Conservation (phyloP, 2,113 vertebrate genomes). For the Nothocercus nigrocapillus region DNA sequence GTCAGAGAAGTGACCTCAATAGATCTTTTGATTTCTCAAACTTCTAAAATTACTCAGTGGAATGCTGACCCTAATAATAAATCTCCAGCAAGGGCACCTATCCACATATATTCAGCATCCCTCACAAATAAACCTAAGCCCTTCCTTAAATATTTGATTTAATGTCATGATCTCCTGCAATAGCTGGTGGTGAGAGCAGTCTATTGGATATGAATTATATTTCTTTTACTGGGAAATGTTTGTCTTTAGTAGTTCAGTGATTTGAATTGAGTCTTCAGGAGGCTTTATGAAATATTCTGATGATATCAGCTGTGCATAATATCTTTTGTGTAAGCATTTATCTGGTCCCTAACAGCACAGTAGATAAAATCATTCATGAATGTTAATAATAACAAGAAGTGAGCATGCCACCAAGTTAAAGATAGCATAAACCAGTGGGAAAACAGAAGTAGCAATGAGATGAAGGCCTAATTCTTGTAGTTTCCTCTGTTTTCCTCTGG, state of each 20-base stretch:
- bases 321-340: constrained; percentile 15
- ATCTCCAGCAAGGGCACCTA: constrained; percentile 17
- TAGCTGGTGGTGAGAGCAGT: not conserved
- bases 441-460: not conserved
- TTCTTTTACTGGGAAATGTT: not conserved
- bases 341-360: constrained; percentile 8
- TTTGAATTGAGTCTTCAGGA: not conserved
- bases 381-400: constrained; percentile 23
- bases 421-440: not conserved
- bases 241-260: not conserved
- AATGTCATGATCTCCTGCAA: constrained; percentile 43
- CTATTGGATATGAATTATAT: not conserved
- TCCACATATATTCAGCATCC: constrained; percentile 6
- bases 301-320: not conserved
- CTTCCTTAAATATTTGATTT: constrained; percentile 38
- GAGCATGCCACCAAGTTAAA: not conserved
- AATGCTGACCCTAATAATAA: constrained; percentile 34
- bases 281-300: constrained; percentile 10
- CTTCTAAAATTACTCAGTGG: constrained; percentile 21
- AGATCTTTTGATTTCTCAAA: constrained; percentile 27
- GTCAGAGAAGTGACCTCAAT: constrained; percentile 7
- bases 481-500: not conserved
- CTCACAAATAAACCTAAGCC: constrained; percentile 15
- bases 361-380: constrained; percentile 35
- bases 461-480: not conserved